These are phyloP conservation scores for Fregetta grallaria DNA, from an alignment of 2,113 vertebrate species.

Conservation along the genomic window DNA sequence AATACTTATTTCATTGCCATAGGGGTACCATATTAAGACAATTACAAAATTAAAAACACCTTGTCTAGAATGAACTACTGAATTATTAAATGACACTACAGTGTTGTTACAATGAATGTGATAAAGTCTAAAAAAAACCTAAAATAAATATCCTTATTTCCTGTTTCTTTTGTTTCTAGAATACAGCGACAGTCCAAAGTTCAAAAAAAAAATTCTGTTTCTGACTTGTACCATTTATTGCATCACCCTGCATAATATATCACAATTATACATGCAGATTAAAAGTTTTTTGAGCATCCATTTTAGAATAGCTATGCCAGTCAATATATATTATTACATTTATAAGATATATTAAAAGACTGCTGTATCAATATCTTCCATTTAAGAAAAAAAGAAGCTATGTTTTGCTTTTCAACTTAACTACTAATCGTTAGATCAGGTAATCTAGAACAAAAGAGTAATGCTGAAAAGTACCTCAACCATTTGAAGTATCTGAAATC, in stretches of 20 bases:
- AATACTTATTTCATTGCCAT: not conserved
- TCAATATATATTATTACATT: not conserved
- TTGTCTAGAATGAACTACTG: not conserved
- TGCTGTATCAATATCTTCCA: not conserved
- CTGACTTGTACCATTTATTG: not conserved
- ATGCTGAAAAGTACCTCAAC: conserved; percentile 54
- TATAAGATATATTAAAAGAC: not conserved
- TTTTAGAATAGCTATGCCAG: not conserved
- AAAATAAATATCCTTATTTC: not conserved
- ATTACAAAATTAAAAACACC: not conserved
- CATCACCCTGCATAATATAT: not conserved
- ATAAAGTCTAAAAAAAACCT: not conserved
- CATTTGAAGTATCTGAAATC: conserved; percentile 21
- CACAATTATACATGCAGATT: not conserved
- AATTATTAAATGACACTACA: not conserved
- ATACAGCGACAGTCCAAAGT: not conserved
- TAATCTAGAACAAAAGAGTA: conserved; percentile 17
- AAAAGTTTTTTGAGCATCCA: not conserved
- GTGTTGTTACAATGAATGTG: not conserved
- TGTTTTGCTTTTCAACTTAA: not conserved
- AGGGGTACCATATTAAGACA: not conserved
- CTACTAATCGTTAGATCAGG: not conserved
- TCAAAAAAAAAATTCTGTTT: not conserved
- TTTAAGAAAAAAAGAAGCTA: too few relatives aligned
- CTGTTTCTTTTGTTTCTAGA: not conserved